Base-by-base conservation (phyloP, 2,888 invertebrate genomes). In the Griposia aprilina region DNA sequence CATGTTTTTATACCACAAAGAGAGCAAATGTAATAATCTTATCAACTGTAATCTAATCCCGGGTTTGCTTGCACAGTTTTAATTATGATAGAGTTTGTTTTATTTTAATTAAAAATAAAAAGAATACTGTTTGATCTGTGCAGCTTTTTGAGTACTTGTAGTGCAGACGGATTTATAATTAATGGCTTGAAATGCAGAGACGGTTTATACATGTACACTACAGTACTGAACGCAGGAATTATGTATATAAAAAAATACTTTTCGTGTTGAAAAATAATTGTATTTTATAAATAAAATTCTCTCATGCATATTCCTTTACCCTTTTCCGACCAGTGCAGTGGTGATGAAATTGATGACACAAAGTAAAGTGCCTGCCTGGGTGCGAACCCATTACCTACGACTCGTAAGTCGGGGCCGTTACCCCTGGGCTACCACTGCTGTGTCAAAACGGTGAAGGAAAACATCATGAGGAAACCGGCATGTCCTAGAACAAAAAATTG, bases 41-140 rank as follows among this genome's bases (percentile, higher is more conserved):
- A 36, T 81, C 52, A 81, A 66, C 57, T 69, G 50, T 59, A 62
- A 73, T 66, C 26, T 77, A 65, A 74, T 50, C 60, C 75, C 3
- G 62, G 59, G 62, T 81, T 69, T 71, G 67, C 63, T 84, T 70
- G 76, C 50, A 17, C n/a, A 59, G 52, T 72, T 72, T 66, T 81
- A 74, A 81, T 71, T 76, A 76, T 50, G 23, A 15, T 13, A 17
- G 3, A 74, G 41, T 69, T 50, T 57, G n/a, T n/a, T 60, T 52
- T 45, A 45, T 66, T 52, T 65, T 48, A 62, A 59, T 52, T 26
- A 23, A 75, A 80, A 70, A 23, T 59, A 23, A 80, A 65, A n/a
- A 17, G 15, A 36, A 26, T 50, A 30, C 5, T 79, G n/a, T 59
- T 50, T 80, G 11, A 45, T 52, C 10, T 59, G 1, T 36, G 45